phyloP scores from a whole-genome alignment of 2,888 invertebrate genomes.

The Euplagia quadripunctaria region DNA sequence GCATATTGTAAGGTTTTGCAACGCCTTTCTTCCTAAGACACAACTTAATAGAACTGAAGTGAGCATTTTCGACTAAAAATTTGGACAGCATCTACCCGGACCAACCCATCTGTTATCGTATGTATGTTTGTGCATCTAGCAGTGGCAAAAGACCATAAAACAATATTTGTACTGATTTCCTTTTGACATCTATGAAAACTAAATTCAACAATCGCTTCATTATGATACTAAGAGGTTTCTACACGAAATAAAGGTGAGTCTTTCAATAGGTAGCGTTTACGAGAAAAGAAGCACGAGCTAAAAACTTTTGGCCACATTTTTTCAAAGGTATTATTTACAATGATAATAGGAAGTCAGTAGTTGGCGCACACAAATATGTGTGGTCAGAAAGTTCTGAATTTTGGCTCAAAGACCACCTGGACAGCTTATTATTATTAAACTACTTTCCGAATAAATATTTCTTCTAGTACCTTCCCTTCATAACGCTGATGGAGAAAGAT shows the following conservation, averaged over 20 bases:
- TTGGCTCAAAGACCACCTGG: neutral
- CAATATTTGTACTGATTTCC: too few relatives aligned
- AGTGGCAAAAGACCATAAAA: too few relatives aligned
- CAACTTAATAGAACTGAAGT: slow-evolving; percentile 1
- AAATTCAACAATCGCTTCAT: too few relatives aligned
- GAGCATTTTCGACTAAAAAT: neutral
- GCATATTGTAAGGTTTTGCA: slow-evolving; percentile 4
- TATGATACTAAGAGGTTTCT: too few relatives aligned
- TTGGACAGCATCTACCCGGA: neutral
- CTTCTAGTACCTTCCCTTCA: slow-evolving; percentile 75
- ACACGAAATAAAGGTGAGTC: too few relatives aligned
- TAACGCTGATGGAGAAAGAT: slow-evolving; percentile 69
- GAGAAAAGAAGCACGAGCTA: too few relatives aligned
- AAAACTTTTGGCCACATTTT: too few relatives aligned
- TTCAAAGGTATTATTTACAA: too few relatives aligned
- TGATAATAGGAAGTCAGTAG: too few relatives aligned
- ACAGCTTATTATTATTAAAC: neutral
- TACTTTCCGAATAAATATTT: neutral
- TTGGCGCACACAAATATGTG: neutral
- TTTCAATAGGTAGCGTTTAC: too few relatives aligned
- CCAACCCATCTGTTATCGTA: neutral
- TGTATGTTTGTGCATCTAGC: neutral
- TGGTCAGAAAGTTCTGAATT: neutral
- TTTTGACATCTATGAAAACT: too few relatives aligned
- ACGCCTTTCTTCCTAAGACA: neutral